Percentiles rank a stretch among this genome's conserved stretches.
These are phyloP conservation scores for Coecobrya sp. DNA, from an alignment of 2,888 invertebrate genomes.

Conservation along the genomic window DNA sequence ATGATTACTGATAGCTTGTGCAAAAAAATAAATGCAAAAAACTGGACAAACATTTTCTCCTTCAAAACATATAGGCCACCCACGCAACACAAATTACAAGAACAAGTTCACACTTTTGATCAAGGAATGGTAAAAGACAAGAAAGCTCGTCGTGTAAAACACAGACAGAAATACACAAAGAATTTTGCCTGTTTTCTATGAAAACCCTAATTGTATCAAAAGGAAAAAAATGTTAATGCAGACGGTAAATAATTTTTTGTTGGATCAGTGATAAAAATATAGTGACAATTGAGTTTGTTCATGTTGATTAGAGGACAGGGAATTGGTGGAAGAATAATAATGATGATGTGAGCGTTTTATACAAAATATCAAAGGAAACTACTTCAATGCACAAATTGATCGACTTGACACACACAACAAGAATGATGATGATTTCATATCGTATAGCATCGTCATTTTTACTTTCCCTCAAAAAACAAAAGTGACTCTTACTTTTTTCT, in stretches of 20 bases:
- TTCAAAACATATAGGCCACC: not conserved
- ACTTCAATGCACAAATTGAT: constrained; percentile 28
- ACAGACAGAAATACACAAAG: not conserved
- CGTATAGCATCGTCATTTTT: not conserved
- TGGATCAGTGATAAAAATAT: not conserved
- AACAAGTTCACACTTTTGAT: not conserved
- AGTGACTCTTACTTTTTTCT: not conserved
- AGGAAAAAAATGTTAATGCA: not conserved
- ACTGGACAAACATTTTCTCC: constrained; percentile 3
- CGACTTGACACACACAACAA: not conserved
- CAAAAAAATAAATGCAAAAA: constrained; percentile 19
- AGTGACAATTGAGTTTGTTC: not conserved
- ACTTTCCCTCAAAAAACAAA: too few species aligned
- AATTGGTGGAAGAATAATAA: not conserved
- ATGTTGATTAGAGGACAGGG: not conserved
- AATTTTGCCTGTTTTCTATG: constrained; percentile 39
- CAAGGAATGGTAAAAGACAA: constrained; percentile 21
- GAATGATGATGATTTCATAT: not conserved
- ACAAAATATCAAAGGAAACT: constrained; percentile 21
- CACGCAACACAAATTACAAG: not conserved
- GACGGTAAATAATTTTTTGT: constrained; percentile 9
- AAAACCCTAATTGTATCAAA: constrained; percentile 6
- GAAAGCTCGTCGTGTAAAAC: not conserved
- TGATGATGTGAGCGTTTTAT: not conserved
- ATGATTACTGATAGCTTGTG: constrained; percentile 16